Conservation (phyloP, 2,113 vertebrate species). For the Protobothrops flavoviridis region DNA sequence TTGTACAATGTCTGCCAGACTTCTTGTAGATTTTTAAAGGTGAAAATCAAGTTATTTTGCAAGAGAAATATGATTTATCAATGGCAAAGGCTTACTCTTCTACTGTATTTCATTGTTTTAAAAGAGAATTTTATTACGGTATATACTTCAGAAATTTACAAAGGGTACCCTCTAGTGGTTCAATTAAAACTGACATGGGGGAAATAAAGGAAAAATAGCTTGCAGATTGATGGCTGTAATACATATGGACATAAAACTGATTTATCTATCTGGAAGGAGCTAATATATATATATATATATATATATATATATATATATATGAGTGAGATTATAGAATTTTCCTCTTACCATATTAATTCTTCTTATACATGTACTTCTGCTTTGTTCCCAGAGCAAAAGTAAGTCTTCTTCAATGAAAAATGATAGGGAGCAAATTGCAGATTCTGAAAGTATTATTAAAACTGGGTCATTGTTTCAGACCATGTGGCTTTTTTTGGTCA, state of each 20-base stretch:
- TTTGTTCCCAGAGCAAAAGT: not conserved
- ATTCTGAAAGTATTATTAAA: not conserved
- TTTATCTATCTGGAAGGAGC: not conserved
- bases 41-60: not conserved
- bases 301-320: not conserved
- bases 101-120: conserved; percentile 8
- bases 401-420: not conserved
- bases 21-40: not conserved
- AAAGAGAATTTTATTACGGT: not conserved
- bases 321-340: not conserved
- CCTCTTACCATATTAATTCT: not conserved
- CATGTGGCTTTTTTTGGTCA: not conserved
- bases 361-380: not conserved
- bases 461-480: not conserved
- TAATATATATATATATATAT: not conserved
- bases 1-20: not conserved
- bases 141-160: conserved; percentile 24
- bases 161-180: conserved; percentile 55
- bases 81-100: not conserved
- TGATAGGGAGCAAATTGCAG: not conserved
- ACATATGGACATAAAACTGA: not conserved
- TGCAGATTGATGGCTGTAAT: not conserved
- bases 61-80: not conserved
- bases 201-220: not conserved
- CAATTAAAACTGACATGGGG: fast-evolving